Conservation (phyloP, 1,140 invertebrate species). For the Zaprionus inermis region DNA sequence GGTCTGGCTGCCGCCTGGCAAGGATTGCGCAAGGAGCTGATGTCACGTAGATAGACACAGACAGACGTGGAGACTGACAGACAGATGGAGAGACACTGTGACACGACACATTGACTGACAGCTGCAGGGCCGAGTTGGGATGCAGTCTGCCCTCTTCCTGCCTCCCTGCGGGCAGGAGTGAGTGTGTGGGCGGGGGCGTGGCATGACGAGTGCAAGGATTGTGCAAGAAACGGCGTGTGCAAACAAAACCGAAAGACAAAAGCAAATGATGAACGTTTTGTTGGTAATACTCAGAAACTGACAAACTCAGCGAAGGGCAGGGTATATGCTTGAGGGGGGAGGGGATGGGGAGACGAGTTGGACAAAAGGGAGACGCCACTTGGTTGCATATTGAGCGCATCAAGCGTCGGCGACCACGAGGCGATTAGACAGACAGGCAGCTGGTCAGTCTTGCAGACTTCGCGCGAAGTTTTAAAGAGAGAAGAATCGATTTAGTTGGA, state of each 20-base stretch:
- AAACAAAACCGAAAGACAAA: conserved; percentile 79
- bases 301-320: conserved; percentile 25
- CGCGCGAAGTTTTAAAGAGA: neutral
- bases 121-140: conserved; percentile 64
- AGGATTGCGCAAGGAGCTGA: conserved; percentile 54
- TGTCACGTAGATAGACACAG: conserved; percentile 83
- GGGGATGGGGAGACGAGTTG: neutral
- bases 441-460: neutral
- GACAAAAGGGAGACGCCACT: conserved; percentile 11
- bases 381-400: conserved; percentile 41
- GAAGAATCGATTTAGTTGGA: neutral
- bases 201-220: conserved; percentile 61
- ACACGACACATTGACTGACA: conserved; percentile 84
- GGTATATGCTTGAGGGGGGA: neutral
- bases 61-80: conserved; percentile 76
- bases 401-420: conserved; percentile 21
- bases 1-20: too few species aligned
- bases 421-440: conserved; percentile 24
- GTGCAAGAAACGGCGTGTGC: conserved; percentile 76
- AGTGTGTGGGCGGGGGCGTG: conserved; percentile 38
- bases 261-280: conserved; percentile 73
- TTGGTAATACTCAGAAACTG: conserved; percentile 31
- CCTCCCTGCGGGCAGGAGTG: conserved; percentile 18
- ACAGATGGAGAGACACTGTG: conserved; percentile 83
- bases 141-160: neutral